Evolutionary conservation across 2,113 vertebrate genomes (phyloP).

Genomic region (Potamarius usumacintae): DNA sequence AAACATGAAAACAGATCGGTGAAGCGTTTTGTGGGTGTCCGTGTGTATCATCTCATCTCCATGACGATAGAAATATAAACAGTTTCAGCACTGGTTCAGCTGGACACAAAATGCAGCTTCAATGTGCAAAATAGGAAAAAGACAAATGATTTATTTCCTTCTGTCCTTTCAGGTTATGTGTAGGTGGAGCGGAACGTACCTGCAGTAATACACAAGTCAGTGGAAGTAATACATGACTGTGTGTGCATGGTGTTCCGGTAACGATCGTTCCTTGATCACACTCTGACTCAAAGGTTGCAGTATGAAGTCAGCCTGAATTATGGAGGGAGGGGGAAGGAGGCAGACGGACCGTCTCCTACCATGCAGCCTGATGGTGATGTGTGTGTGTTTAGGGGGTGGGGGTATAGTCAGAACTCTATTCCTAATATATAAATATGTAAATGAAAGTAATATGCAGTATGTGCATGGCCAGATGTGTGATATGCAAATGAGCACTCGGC

Average conservation of each 20-base stretch:
- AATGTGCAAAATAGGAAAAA: not conserved
- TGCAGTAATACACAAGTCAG: not conserved
- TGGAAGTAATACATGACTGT: not conserved
- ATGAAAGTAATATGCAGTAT: not conserved
- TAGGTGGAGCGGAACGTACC: not conserved
- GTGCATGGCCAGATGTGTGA: not conserved
- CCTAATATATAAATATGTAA: slow-evolving; percentile 10
- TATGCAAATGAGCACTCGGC: not conserved
- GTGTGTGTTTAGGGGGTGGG: slow-evolving; percentile 25
- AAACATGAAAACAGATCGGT: slow-evolving; percentile 51
- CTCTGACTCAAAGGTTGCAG: slow-evolving; percentile 30
- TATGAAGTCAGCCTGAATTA: slow-evolving; percentile 77
- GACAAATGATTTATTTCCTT: not conserved
- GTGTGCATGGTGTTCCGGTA: not conserved
- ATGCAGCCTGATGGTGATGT: not conserved
- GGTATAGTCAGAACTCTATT: not conserved
- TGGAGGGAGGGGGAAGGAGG: slow-evolving; percentile 46
- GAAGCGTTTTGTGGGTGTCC: not conserved
- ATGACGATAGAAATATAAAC: not conserved
- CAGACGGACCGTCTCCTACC: not conserved
- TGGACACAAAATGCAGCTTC: not conserved
- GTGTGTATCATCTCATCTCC: not conserved
- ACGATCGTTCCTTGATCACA: slow-evolving; percentile 9
- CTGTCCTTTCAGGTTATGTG: not conserved
- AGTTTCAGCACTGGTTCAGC: not conserved